Evolutionary conservation across 2,797 vertebrate genomes (phyloP).

Genomic region (Ficedula albicollis): DNA sequence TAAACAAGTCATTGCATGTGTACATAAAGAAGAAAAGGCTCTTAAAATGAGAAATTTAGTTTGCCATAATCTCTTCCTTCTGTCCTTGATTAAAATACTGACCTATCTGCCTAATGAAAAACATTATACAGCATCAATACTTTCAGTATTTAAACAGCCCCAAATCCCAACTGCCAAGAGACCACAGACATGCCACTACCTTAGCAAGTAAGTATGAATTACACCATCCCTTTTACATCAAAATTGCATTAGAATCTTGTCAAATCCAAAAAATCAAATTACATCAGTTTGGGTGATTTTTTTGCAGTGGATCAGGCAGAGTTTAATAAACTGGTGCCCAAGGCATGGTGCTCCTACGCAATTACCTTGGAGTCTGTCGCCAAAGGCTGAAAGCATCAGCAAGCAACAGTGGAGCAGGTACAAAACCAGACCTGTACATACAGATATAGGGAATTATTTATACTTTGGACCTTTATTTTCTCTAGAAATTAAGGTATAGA

Average conservation of each 20-base stretch:
- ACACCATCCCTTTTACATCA: not conserved
- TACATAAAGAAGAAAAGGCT: not conserved
- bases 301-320: not conserved
- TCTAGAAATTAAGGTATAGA: not conserved
- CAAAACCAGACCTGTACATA: not conserved
- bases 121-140: slow-evolving; percentile 6
- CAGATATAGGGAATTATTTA: not conserved
- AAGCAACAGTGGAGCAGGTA: not conserved
- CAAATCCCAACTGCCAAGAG: not conserved
- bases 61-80: not conserved
- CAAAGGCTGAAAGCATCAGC: not conserved
- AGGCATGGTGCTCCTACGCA: not conserved
- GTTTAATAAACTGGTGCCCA: not conserved
- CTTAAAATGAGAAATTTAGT: not conserved
- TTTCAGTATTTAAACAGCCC: slow-evolving; percentile 44
- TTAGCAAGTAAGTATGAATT: not conserved
- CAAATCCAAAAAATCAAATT: not conserved
- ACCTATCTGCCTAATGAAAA: slow-evolving; percentile 1
- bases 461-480: not conserved
- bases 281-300: not conserved
- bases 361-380: not conserved
- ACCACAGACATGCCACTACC: not conserved
- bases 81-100: slow-evolving; percentile 40
- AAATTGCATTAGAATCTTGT: not conserved
- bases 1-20: not conserved